Conservation (phyloP, 2,113 vertebrate genomes). For the Climacteris rufus region DNA sequence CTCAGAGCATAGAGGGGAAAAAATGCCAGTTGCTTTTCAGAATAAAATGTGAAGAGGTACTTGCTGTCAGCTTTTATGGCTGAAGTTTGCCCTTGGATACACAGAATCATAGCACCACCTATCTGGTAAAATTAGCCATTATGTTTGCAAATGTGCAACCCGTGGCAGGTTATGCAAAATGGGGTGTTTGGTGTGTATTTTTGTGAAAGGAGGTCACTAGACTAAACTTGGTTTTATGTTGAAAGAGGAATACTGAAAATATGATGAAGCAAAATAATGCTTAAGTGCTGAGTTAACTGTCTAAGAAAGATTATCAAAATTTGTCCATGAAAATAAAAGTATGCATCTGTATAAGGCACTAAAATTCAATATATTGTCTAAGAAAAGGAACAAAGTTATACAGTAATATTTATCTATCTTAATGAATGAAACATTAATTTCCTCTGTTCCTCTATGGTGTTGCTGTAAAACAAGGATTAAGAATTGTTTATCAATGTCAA, state of each 20-base stretch:
- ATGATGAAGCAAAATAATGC: neutral
- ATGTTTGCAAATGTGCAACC: neutral
- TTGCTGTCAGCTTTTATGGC: neutral
- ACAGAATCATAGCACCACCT: constrained; percentile 59
- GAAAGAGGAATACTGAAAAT: neutral
- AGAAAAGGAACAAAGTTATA: neutral
- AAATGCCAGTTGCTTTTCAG: constrained; percentile 43
- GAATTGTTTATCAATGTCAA: neutral
- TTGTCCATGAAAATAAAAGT: neutral
- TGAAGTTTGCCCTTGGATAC: constrained; percentile 2
- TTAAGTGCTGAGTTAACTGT: neutral
- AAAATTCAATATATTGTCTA: neutral
- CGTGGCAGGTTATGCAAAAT: neutral
- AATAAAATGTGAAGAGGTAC: constrained; percentile 41
- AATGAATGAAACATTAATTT: constrained; percentile 17
- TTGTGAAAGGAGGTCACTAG: neutral
- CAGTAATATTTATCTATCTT: neutral
- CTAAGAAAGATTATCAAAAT: neutral
- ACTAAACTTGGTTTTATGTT: neutral
- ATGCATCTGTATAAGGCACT: neutral
- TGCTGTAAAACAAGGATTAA: constrained; percentile 36
- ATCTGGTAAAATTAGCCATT: constrained; percentile 2
- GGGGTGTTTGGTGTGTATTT: neutral
- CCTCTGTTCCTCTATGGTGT: neutral
- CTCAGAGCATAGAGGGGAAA: neutral